phyloP scores from a whole-genome alignment of 2,113 vertebrate species.

The Tautogolabrus adspersus region DNA sequence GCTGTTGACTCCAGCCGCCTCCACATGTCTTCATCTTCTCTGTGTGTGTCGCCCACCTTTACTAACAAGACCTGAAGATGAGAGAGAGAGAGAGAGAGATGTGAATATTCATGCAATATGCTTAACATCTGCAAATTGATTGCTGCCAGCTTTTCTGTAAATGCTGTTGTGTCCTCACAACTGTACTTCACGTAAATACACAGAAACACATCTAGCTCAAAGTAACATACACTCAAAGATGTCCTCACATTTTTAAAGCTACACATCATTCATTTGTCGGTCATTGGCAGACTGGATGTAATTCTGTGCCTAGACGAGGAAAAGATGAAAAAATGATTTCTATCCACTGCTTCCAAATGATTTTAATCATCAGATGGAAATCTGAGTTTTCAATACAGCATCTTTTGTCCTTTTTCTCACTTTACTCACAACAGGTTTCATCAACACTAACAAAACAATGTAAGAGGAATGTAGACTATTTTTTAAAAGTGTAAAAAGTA shows the following conservation, averaged over 20 bases:
- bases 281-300: constrained; percentile 44
- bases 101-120: constrained; percentile 39
- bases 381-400: constrained; percentile 23
- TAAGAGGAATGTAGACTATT: not conserved
- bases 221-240: constrained; percentile 9
- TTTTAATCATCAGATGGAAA: constrained; percentile 45
- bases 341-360: constrained; percentile 34
- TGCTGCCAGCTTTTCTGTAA: constrained; percentile 19
- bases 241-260: constrained; percentile 10
- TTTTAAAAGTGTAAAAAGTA: not conserved
- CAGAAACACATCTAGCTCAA: not conserved
- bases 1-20: constrained; percentile 35
- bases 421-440: not conserved
- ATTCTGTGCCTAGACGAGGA: constrained; percentile 61
- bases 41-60: constrained; percentile 4
- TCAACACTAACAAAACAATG: not conserved
- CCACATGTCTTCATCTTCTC: not conserved
- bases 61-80: constrained; percentile 14
- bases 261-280: constrained; percentile 34
- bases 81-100: constrained; percentile 18
- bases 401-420: constrained; percentile 6
- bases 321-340: constrained; percentile 48
- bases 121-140: constrained; percentile 35
- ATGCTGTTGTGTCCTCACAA: constrained; percentile 24
- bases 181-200: constrained; percentile 1